Evolutionary conservation across 2,113 vertebrate genomes (phyloP).

Genomic region (Crotalus horridus): DNA sequence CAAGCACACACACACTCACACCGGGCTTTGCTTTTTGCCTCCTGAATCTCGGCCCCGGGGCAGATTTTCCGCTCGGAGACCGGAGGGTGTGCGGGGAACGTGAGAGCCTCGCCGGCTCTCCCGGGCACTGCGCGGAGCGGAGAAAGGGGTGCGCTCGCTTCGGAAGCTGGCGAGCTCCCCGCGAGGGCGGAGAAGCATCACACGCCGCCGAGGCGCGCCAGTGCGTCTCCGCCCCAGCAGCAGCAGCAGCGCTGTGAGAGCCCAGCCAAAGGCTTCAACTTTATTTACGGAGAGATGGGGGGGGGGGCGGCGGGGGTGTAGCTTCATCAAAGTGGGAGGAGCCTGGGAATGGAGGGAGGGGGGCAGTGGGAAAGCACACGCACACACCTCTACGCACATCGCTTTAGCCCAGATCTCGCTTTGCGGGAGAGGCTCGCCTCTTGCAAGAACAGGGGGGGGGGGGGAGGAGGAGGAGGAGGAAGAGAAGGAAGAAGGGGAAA

Average conservation of each 20-base stretch:
- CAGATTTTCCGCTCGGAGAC: background rate
- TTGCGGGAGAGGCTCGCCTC: background rate
- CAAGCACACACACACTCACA: no score
- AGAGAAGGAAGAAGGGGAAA: background rate
- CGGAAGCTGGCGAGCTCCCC: slow-evolving; percentile 23
- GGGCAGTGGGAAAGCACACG: background rate
- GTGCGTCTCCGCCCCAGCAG: slow-evolving; percentile 14
- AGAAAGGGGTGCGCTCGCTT: background rate
- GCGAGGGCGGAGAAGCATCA: slow-evolving; percentile 11
- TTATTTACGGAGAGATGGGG: slow-evolving; percentile 55
- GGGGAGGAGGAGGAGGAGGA: background rate
- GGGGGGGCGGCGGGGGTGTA: slow-evolving; percentile 37
- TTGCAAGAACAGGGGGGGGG: background rate
- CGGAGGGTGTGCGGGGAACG: background rate
- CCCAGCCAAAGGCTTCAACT: slow-evolving; percentile 60
- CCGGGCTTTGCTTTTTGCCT: background rate
- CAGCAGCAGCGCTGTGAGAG: slow-evolving; percentile 7
- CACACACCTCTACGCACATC: background rate
- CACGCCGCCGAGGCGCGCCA: background rate
- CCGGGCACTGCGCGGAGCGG: background rate
- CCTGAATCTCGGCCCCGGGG: background rate
- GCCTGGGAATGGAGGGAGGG: slow-evolving; percentile 14
- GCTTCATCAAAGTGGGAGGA: slow-evolving; percentile 52
- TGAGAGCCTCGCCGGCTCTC: background rate
- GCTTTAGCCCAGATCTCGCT: background rate